Evolutionary conservation across 2,888 invertebrate species (phyloP).

Genomic region (Aleiodes alternator): DNA sequence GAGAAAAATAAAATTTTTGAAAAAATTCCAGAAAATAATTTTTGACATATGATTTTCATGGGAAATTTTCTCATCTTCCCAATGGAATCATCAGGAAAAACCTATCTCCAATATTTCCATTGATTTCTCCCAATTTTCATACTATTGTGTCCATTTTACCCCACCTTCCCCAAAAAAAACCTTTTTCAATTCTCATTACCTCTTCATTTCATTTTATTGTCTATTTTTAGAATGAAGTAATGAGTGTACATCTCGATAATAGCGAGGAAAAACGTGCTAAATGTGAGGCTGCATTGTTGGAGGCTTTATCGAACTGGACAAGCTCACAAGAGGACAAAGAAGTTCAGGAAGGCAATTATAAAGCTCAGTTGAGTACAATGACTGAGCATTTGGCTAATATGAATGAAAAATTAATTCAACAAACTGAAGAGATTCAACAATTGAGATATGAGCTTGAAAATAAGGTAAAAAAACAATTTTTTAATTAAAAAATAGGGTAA

Average conservation of each 20-base stretch:
- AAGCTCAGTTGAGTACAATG: constrained; percentile 84
- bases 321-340: constrained; percentile 71
- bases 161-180: no score
- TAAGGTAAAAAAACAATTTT: constrained; percentile 72
- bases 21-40: no score
- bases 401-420: constrained; percentile 89
- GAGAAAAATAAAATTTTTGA: no score
- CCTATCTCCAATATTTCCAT: no score
- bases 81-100: no score
- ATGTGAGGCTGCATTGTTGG: constrained; percentile 66
- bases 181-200: background rate
- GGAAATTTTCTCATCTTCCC: no score
- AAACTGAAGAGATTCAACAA: constrained; percentile 87
- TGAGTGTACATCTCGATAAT: constrained; percentile 71
- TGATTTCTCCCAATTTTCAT: no score
- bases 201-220: constrained; percentile 7
- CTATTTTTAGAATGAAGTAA: constrained; percentile 69
- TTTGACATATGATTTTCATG: no score
- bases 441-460: constrained; percentile 80
- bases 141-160: no score
- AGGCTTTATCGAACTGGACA: constrained; percentile 67
- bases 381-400: constrained; percentile 86
- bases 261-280: constrained; percentile 70
- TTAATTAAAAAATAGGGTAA: constrained; percentile 13
- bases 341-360: constrained; percentile 78